Conservation (phyloP, 1,140 invertebrate genomes). For the Arctopsyche grandis region DNA sequence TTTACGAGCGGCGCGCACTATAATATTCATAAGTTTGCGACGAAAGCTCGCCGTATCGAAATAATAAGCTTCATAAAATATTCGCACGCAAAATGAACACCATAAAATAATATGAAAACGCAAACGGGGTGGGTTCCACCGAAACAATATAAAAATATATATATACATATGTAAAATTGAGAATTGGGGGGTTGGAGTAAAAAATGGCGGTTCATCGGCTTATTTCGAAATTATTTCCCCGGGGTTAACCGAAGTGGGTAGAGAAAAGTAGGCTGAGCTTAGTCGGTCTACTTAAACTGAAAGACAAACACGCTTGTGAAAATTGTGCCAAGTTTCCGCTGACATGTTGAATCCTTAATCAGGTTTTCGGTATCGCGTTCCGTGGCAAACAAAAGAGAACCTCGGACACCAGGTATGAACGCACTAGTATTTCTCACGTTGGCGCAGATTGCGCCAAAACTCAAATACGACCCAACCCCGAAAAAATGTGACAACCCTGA, state of each 20-base stretch:
- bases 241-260: conserved; percentile 23
- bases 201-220: neutral
- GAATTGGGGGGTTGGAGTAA: neutral
- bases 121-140: neutral
- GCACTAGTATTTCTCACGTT: neutral
- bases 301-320: conserved; percentile 53
- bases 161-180: neutral
- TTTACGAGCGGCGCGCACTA: no score
- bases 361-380: conserved; percentile 51
- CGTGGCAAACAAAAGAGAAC: conserved; percentile 45
- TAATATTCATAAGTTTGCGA: no score
- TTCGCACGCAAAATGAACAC: neutral
- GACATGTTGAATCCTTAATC: conserved; percentile 55
- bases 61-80: no score
- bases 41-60: no score
- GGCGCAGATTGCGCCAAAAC: conserved; percentile 27
- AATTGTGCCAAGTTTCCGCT: conserved; percentile 51
- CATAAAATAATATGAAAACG: neutral
- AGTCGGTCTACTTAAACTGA: conserved; percentile 47
- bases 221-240: conserved; percentile 42
- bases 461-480: neutral
- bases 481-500: conserved; percentile 5
- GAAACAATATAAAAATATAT: neutral
- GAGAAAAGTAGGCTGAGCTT: neutral
- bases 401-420: neutral